Conservation (phyloP, 2,113 vertebrate species). For the Osmerus mordax region DNA sequence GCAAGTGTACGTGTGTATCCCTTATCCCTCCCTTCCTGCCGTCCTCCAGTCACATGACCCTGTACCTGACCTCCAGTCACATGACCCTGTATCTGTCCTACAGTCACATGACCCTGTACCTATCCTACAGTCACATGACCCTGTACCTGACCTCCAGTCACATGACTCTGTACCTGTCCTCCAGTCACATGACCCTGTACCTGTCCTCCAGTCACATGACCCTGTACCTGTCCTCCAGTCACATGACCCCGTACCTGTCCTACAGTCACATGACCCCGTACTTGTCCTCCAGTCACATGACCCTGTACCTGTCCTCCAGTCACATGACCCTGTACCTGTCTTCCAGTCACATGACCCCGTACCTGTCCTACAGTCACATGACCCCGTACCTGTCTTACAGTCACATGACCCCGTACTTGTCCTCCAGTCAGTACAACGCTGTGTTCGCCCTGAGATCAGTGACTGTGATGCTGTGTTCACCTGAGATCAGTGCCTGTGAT, state of each 20-base stretch:
- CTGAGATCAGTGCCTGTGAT: slow-evolving; percentile 2
- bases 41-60: neutral
- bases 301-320: neutral
- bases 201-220: too few relatives aligned
- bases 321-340: neutral
- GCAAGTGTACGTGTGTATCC: slow-evolving; percentile 26
- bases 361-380: too few relatives aligned
- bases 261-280: too few relatives aligned
- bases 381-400: too few relatives aligned
- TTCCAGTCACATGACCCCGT: too few relatives aligned
- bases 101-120: slow-evolving; percentile 10
- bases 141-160: slow-evolving; percentile 4
- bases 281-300: too few relatives aligned
- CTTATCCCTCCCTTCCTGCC: neutral
- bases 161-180: neutral
- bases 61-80: neutral
- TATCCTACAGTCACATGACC: too few relatives aligned
- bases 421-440: neutral
- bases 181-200: neutral
- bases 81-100: slow-evolving; percentile 4
- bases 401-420: neutral
- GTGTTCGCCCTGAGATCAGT: neutral
- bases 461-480: slow-evolving; percentile 1
- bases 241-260: too few relatives aligned
- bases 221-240: too few relatives aligned